Evolutionary conservation across 1,140 invertebrate species (phyloP).

Genomic region (Metaphire vulgaris): DNA sequence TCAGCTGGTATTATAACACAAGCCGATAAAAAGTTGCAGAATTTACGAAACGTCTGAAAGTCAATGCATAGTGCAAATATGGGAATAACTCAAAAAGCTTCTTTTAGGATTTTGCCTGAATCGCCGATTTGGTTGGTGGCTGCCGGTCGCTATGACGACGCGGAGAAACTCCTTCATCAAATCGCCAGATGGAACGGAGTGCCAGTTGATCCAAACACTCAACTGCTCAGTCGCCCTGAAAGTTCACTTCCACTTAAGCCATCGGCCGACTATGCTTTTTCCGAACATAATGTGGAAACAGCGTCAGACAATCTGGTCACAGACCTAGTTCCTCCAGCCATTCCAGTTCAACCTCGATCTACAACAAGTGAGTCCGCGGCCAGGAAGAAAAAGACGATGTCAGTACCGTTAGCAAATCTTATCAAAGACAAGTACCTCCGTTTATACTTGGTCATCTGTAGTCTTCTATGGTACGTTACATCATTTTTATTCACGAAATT

Average conservation of each 20-base stretch:
- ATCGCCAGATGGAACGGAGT: conserved; percentile 11
- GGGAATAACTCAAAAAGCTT: too few species aligned
- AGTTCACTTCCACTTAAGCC: neutral
- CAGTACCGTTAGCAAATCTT: neutral
- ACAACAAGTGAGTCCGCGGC: too few species aligned
- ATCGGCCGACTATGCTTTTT: too few species aligned
- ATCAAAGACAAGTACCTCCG: neutral
- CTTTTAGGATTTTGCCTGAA: neutral
- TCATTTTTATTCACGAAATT: too few species aligned
- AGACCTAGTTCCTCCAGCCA: neutral
- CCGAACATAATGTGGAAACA: neutral
- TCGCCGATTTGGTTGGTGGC: conserved; percentile 10
- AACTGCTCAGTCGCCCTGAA: neutral
- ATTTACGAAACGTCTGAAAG: too few species aligned
- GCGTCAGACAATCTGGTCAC: neutral
- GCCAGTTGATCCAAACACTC: neutral
- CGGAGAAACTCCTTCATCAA: conserved; percentile 4
- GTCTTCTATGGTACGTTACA: neutral
- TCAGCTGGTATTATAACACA: too few species aligned
- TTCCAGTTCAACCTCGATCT: neutral
- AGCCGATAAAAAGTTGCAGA: too few species aligned
- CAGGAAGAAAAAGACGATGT: neutral
- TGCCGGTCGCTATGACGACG: neutral
- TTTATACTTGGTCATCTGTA: neutral
- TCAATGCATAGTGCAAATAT: too few species aligned